phyloP scores from a whole-genome alignment of 2,888 invertebrate genomes.

The Coecobrya sp. region DNA sequence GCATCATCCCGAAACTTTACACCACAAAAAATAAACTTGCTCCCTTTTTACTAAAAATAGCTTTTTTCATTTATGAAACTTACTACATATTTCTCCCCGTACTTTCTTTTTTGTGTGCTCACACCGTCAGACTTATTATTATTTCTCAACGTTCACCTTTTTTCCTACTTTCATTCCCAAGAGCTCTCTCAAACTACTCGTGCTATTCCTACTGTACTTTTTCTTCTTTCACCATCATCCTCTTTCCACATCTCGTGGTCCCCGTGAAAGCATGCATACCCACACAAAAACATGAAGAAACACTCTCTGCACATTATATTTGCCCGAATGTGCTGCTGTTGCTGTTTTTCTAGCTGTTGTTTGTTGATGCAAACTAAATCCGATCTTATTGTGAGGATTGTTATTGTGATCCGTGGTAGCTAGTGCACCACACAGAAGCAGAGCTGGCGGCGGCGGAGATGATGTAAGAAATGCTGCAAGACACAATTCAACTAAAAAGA shows the following conservation, averaged over 20 bases:
- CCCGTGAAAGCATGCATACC: background rate
- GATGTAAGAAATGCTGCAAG: background rate
- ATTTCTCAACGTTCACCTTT: background rate
- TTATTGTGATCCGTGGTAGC: background rate
- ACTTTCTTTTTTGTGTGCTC: background rate
- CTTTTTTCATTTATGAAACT: background rate
- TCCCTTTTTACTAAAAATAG: background rate
- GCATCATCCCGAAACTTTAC: slow-evolving; percentile 6
- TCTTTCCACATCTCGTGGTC: background rate
- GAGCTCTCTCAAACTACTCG: slow-evolving; percentile 26
- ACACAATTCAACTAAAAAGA: background rate
- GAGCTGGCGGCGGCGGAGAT: background rate
- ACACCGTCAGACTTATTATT: background rate
- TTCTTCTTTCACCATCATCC: slow-evolving; percentile 45
- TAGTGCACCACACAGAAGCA: background rate
- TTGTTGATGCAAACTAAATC: slow-evolving; percentile 53
- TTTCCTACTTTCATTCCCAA: slow-evolving; percentile 6
- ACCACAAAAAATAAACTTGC: background rate
- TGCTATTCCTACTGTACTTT: background rate
- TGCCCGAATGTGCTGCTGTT: background rate
- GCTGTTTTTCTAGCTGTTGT: slow-evolving; percentile 11
- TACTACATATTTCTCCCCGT: background rate
- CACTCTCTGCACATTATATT: slow-evolving; percentile 15
- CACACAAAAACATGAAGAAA: slow-evolving; percentile 40
- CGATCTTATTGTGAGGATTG: slow-evolving; percentile 41